Percentiles rank a stretch among this genome's conserved stretches.
Evolutionary conservation across 2,888 invertebrate genomes (phyloP).

Genomic region (Papilio demoleus): DNA sequence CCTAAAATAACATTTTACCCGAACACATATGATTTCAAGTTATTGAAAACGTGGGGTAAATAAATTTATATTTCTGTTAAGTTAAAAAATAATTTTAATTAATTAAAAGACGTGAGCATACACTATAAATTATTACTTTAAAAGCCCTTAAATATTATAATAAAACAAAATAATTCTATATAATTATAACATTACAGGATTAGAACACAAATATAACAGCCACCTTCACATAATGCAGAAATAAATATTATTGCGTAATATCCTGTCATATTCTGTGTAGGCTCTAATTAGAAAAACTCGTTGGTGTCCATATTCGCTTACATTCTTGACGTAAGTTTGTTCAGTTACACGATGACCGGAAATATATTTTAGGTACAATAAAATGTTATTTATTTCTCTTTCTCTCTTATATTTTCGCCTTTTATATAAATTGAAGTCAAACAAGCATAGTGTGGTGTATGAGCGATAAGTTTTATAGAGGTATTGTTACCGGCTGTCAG

Average conservation of each 20-base stretch:
- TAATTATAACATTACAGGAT: too few species aligned
- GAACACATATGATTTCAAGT: background rate
- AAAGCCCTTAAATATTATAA: background rate
- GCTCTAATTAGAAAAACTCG: background rate
- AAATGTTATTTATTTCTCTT: conserved; percentile 30
- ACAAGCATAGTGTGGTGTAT: conserved; percentile 56
- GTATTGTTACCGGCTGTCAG: conserved; percentile 68
- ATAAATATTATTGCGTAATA: too few species aligned
- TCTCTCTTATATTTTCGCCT: conserved; percentile 1
- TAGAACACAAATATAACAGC: too few species aligned
- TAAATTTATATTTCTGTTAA: background rate
- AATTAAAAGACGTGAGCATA: too few species aligned
- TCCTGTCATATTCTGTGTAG: background rate
- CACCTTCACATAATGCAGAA: too few species aligned
- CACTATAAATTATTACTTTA: background rate
- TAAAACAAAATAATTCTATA: too few species aligned
- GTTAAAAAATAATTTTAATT: background rate
- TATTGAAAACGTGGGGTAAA: background rate
- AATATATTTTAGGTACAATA: background rate
- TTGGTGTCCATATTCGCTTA: background rate
- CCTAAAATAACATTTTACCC: background rate
- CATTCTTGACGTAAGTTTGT: background rate
- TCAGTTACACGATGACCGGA: background rate
- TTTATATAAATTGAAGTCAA: conserved; percentile 43
- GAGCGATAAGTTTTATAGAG: conserved; percentile 74